Evolutionary conservation across 2,113 vertebrate genomes (phyloP).

Genomic region (Ictalurus furcatus): DNA sequence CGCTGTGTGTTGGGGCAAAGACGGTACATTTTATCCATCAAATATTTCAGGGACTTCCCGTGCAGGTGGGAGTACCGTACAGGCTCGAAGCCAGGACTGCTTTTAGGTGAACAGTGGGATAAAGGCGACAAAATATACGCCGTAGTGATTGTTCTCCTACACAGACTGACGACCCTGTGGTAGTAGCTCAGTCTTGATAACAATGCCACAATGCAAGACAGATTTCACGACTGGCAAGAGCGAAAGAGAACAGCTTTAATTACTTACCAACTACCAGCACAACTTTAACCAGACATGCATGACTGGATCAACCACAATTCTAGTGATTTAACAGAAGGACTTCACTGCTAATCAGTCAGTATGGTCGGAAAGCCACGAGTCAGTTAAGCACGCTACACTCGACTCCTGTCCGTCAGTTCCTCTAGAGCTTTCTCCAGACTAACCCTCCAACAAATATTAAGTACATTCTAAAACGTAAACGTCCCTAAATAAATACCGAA

Average conservation of each 20-base stretch:
- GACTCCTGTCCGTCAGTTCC: neutral
- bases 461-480: neutral
- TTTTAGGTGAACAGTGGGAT: neutral
- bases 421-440: neutral
- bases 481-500: neutral
- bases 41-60: constrained; percentile 40
- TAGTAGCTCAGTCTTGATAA: neutral
- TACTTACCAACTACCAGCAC: neutral
- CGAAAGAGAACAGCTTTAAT: neutral
- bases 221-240: neutral
- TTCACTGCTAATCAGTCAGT: neutral
- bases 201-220: neutral
- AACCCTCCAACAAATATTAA: neutral
- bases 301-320: neutral
- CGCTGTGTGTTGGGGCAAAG: constrained; percentile 34
- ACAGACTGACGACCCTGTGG: neutral
- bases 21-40: constrained; percentile 44
- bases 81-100: constrained; percentile 10
- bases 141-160: neutral
- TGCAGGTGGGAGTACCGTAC: constrained; percentile 29
- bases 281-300: neutral
- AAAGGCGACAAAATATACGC: neutral
- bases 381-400: neutral
- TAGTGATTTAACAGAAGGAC: neutral
- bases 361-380: neutral